phyloP scores from a whole-genome alignment of 2,113 vertebrate genomes.

The Psittacula cyanocephala region DNA sequence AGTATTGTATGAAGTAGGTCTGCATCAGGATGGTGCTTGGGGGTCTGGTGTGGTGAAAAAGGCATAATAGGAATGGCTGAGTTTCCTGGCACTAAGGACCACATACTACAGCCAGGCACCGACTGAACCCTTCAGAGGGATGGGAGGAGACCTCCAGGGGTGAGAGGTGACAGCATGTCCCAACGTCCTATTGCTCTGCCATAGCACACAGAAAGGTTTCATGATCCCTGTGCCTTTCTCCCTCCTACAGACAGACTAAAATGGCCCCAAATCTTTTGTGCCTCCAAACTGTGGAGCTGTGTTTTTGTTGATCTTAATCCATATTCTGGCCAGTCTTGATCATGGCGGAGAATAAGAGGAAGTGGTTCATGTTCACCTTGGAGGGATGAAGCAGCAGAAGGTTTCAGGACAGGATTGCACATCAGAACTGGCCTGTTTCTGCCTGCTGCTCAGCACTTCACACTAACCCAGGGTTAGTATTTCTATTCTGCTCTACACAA shows the following conservation, averaged over 20 bases:
- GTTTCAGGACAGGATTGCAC: fast-evolving
- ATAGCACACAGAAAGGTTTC: background rate
- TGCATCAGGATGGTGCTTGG: no score
- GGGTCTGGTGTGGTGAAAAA: background rate
- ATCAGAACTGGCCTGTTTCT: background rate
- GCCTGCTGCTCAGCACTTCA: background rate
- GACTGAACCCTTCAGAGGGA: background rate
- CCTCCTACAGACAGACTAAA: background rate
- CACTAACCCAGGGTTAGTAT: background rate
- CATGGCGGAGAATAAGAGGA: background rate
- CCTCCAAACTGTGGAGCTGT: background rate
- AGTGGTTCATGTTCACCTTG: background rate
- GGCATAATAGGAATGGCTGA: background rate
- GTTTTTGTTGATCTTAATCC: background rate
- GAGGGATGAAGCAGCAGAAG: background rate
- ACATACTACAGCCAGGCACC: background rate
- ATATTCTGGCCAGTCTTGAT: background rate
- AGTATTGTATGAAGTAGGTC: background rate
- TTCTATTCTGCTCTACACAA: background rate
- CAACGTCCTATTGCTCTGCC: background rate
- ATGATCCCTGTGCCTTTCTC: fast-evolving
- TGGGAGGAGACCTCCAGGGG: background rate
- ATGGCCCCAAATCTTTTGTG: background rate
- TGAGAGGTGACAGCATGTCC: background rate
- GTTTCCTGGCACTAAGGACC: background rate